Evolutionary conservation across 2,797 vertebrate genomes (phyloP).

Genomic region (Megalops cyprinoides): DNA sequence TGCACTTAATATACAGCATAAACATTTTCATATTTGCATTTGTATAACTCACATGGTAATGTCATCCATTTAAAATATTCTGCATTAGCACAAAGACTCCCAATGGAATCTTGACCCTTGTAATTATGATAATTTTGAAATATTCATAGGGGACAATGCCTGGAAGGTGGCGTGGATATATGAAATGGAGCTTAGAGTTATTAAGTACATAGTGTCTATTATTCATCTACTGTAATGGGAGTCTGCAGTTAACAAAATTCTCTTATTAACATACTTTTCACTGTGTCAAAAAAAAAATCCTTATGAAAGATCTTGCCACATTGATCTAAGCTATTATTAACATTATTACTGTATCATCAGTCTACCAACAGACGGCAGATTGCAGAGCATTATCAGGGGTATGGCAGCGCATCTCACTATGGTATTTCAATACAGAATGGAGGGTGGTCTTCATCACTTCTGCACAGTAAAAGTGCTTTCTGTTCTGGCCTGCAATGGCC

Average conservation of each 20-base stretch:
- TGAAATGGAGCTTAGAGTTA: background rate
- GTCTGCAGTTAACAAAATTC: too few species aligned
- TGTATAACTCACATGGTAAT: conserved; percentile 44
- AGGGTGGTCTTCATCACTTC: too few species aligned
- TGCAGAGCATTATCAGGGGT: too few species aligned
- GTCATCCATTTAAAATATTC: conserved; percentile 18
- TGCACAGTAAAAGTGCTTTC: conserved; percentile 15
- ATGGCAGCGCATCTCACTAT: too few species aligned
- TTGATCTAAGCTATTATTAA: background rate
- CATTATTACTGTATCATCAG: background rate
- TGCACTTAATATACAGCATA: conserved; percentile 41
- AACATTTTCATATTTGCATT: conserved; percentile 55
- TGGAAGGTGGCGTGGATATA: background rate
- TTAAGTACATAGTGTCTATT: too few species aligned
- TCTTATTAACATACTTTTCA: background rate
- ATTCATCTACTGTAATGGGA: too few species aligned
- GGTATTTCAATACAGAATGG: too few species aligned
- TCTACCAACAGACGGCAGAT: too few species aligned
- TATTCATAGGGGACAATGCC: conserved; percentile 35
- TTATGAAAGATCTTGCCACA: too few species aligned
- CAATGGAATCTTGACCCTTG: conserved; percentile 43
- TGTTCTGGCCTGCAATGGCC: conserved; percentile 4
- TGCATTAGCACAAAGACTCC: conserved; percentile 23
- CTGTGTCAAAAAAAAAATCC: too few species aligned
- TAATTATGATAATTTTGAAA: conserved; percentile 51